Base-by-base conservation (phyloP, 2,113 vertebrate species). In the Leptosomus discolor region DNA sequence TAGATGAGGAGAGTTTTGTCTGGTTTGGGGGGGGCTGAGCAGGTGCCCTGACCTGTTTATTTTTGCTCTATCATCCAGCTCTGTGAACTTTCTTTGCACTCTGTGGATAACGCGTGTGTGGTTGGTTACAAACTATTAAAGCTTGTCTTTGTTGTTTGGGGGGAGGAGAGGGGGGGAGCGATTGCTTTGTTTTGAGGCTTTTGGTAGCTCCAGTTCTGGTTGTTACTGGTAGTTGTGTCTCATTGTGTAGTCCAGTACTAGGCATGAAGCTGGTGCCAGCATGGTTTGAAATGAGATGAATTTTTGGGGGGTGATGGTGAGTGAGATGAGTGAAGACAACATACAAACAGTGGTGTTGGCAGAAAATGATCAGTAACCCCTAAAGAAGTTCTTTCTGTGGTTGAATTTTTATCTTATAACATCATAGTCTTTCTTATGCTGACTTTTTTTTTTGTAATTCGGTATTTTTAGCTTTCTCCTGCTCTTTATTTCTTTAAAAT, bases 101-200 rank as follows among this genome's bases (percentile, higher is more conserved):
- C n/a, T 36, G n/a, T 56, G 85, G 34, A 19, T 76, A 91, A 74
- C 3, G 0, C 60, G 43, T 20, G 3, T 29, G 68, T 70, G 90
- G 65, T 69, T 79, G 63, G 65, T 69, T 79, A 64, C 11, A 22
- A 80, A 57, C 29, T 41, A 48, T 51, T 73, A 76, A 69, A 75
- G 43, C 34, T 15, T 34, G 53, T 77, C 53, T 75, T 53, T 88
- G 92, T 69, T 94, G 74, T 93, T 76, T 94, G 75, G 85, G 71
- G 68, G 63, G 78, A 64, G 57, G 88, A 61, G 73, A 29, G 58
- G 69, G 43, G 77, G 53, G 37, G 51, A 82, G 46, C 1, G 14
- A 29, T 61, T 30, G 34, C 69, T 85, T 74, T 90, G 56, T 78
- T 80, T 60, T 46, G 74, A 77, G 78, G 43, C n/a, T 79, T 67